phyloP scores from a whole-genome alignment of 1,140 invertebrate genomes.

The Halesus radiatus region DNA sequence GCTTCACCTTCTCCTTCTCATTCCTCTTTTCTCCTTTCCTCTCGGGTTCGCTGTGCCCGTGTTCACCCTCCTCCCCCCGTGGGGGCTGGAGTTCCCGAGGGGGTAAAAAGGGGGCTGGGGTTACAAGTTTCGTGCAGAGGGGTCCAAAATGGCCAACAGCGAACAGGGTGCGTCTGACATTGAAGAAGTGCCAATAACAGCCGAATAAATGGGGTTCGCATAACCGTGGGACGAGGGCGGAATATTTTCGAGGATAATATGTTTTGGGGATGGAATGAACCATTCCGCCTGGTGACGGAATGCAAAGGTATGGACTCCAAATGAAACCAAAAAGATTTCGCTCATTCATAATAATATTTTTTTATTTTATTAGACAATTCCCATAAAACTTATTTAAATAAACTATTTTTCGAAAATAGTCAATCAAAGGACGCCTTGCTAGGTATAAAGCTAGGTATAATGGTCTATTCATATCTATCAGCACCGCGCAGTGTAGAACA shows the following conservation, averaged over 20 bases:
- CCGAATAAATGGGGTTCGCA: conserved; percentile 69
- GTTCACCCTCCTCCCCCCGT: background rate
- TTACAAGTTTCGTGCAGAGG: conserved; percentile 11
- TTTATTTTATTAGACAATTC: too few relatives aligned
- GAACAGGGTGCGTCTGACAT: conserved; percentile 71
- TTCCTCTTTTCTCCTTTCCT: background rate
- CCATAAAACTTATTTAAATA: too few relatives aligned
- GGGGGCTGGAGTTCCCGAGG: background rate
- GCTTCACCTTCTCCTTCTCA: background rate
- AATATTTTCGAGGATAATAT: conserved; percentile 59
- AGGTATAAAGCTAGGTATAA: too few relatives aligned
- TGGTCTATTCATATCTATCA: too few relatives aligned
- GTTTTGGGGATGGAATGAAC: conserved; percentile 7
- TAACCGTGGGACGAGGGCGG: conserved; percentile 68
- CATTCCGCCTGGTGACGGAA: too few relatives aligned
- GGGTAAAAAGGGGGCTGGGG: conserved; percentile 61
- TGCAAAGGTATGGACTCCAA: too few relatives aligned
- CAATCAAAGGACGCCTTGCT: too few relatives aligned
- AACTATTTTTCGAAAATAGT: too few relatives aligned
- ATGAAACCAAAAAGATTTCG: too few relatives aligned
- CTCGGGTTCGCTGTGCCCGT: background rate
- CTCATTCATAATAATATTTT: too few relatives aligned
- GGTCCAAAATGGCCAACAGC: conserved; percentile 60
- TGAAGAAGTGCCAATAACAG: conserved; percentile 73
- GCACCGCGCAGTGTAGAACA: too few relatives aligned